Evolutionary conservation across 2,888 invertebrate genomes (phyloP).

Genomic region (Schizaphis graminum): DNA sequence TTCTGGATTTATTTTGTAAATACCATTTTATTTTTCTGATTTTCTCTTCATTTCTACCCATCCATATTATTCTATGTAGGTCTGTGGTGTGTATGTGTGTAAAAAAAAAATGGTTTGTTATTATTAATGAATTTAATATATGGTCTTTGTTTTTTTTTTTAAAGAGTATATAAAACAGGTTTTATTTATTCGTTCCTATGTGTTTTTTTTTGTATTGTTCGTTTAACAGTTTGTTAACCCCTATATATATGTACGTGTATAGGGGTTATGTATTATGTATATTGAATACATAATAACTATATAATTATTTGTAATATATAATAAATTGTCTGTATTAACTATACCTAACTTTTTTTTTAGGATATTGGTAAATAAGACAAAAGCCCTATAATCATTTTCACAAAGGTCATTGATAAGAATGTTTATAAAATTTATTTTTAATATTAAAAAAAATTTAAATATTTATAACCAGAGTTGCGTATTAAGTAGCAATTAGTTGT

Average conservation of each 20-base stretch:
- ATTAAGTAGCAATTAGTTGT: no score
- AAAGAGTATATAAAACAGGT: constrained; percentile 29
- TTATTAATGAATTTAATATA: constrained; percentile 26
- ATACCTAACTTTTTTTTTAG: not conserved
- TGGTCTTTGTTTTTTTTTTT: constrained; percentile 35
- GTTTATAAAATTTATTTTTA: not conserved
- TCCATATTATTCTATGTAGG: not conserved
- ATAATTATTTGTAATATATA: not conserved
- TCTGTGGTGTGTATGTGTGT: not conserved
- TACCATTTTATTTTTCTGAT: not conserved
- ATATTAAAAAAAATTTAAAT: not conserved
- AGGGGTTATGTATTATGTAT: no score
- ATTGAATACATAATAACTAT: not conserved
- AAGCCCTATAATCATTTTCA: not conserved
- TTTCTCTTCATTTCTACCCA: not conserved
- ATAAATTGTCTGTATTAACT: not conserved
- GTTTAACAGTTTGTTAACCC: constrained; percentile 38
- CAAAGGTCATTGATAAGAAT: not conserved
- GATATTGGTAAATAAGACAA: not conserved
- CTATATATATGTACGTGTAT: not conserved
- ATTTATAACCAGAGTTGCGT: not conserved
- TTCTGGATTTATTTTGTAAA: not conserved
- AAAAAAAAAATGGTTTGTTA: constrained; percentile 6
- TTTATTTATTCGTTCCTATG: constrained; percentile 35
- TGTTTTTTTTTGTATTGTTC: constrained; percentile 32